Conservation (phyloP, 2,888 invertebrate genomes). For the Meiosimyza platycephala region DNA sequence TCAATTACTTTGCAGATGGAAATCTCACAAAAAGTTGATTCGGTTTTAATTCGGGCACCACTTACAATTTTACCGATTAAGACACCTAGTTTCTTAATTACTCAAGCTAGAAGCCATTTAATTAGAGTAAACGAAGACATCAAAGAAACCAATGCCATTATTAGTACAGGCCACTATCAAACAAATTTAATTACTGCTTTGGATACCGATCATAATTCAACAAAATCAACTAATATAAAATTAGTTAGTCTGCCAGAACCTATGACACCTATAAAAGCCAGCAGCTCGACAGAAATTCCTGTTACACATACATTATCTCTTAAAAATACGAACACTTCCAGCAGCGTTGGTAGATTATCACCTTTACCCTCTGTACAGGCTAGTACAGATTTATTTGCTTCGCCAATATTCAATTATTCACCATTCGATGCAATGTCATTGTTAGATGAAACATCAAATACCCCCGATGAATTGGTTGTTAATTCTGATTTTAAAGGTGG, state of each 20-base stretch:
- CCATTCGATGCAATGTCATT: constrained; percentile 72
- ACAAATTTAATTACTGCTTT: constrained; percentile 58
- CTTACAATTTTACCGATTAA: constrained; percentile 75
- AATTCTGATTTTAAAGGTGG: constrained; percentile 71
- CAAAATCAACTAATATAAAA: constrained; percentile 24
- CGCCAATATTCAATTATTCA: constrained; percentile 69
- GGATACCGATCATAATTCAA: constrained; percentile 35
- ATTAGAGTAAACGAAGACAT: constrained; percentile 13
- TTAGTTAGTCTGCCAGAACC: constrained; percentile 35
- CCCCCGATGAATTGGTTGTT: constrained; percentile 71
- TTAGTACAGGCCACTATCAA: constrained; percentile 58
- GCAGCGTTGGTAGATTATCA: constrained; percentile 54
- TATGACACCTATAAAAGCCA: constrained; percentile 35
- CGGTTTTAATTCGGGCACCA: constrained; percentile 80
- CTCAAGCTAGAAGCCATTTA: constrained; percentile 54
- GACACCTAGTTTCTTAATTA: constrained; percentile 71
- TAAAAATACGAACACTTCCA: constrained; percentile 51
- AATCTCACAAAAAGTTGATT: constrained; percentile 78
- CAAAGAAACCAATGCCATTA: not conserved
- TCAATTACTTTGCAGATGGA: constrained; percentile 70
- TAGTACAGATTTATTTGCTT: constrained; percentile 71
- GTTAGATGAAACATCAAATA: constrained; percentile 67
- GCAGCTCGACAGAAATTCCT: constrained; percentile 21
- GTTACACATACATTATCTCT: constrained; percentile 50
- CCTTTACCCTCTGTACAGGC: constrained; percentile 48